Percentiles rank a stretch among this genome's conserved stretches.
Evolutionary conservation across 2,797 vertebrate genomes (phyloP).

Genomic region (Melanotaenia pygmaea): DNA sequence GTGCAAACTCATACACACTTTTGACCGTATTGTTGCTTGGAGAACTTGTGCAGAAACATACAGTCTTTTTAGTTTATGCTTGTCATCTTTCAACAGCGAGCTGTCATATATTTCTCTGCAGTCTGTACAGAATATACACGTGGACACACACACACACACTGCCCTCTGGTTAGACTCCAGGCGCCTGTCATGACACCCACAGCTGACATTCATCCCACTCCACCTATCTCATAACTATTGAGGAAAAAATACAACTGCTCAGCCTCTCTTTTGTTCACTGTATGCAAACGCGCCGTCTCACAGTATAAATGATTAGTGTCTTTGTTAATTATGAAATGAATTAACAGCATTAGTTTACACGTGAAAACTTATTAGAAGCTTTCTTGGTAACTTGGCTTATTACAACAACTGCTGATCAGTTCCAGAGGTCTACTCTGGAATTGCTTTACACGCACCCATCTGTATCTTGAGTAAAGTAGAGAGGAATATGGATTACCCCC

Average conservation of each 20-base stretch:
- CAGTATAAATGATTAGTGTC: background rate
- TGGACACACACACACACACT: constrained; percentile 17
- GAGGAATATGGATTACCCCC: constrained; percentile 42
- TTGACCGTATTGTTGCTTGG: constrained; percentile 44
- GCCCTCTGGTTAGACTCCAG: constrained; percentile 56
- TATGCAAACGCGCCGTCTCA: constrained; percentile 1
- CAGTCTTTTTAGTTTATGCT: constrained; percentile 73
- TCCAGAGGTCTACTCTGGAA: background rate
- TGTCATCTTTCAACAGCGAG: constrained; percentile 71
- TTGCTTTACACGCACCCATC: constrained; percentile 8
- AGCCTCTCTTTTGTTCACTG: constrained; percentile 9
- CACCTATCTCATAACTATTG: constrained; percentile 41
- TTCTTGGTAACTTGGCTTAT: constrained; percentile 1
- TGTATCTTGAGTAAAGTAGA: constrained; percentile 44
- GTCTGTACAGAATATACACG: constrained; percentile 18
- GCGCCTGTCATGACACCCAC: constrained; percentile 56
- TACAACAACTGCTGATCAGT: background rate
- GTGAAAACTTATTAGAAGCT: constrained; percentile 1
- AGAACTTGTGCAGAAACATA: constrained; percentile 63
- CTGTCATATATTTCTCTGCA: constrained; percentile 59
- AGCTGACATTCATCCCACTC: constrained; percentile 50
- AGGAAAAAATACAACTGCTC: constrained; percentile 25
- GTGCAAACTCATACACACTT: background rate
- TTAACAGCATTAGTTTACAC: constrained; percentile 11
- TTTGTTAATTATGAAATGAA: constrained; percentile 19